phyloP scores from a whole-genome alignment of 2,113 vertebrate genomes.

The Sturnus vulgaris region DNA sequence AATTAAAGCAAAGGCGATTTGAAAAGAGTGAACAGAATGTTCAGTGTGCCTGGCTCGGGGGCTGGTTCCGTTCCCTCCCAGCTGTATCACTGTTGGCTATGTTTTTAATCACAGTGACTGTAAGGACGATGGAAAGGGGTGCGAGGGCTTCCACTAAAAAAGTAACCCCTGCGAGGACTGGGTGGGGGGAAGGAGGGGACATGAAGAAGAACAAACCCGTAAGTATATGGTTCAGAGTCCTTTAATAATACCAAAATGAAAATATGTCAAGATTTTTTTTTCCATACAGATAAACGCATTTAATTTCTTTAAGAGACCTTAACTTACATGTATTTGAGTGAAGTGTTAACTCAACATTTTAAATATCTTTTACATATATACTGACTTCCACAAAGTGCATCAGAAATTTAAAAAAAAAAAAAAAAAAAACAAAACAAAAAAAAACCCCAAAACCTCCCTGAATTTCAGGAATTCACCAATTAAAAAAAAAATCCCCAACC shows the following conservation, averaged over 20 bases:
- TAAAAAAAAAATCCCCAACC: slow-evolving; percentile 47
- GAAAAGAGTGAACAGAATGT: not conserved
- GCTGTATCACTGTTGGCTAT: not conserved
- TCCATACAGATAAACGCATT: slow-evolving; percentile 99
- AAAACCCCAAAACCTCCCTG: slow-evolving; percentile 77
- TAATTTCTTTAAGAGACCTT: slow-evolving; percentile 89
- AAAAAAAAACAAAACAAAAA: not conserved
- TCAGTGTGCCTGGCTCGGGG: slow-evolving; percentile 7
- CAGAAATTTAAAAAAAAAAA: slow-evolving; percentile 83
- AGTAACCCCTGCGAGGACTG: not conserved
- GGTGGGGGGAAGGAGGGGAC: not conserved
- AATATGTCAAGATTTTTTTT: slow-evolving; percentile 91
- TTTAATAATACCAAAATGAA: slow-evolving; percentile 99
- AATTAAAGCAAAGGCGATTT: not conserved
- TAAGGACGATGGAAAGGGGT: not conserved
- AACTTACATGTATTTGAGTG: slow-evolving; percentile 86
- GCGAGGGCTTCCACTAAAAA: not conserved
- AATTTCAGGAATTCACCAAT: slow-evolving; percentile 94
- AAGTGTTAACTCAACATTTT: slow-evolving; percentile 94
- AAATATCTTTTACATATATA: slow-evolving; percentile 99
- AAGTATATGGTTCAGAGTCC: slow-evolving; percentile 81
- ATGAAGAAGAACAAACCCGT: slow-evolving; percentile 50
- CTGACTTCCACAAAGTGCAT: slow-evolving; percentile 99
- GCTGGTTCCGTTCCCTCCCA: slow-evolving; percentile 26
- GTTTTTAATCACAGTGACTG: slow-evolving; percentile 32